Conservation (phyloP, 2,113 vertebrate genomes). For the Romanogobio albipinnatus region DNA sequence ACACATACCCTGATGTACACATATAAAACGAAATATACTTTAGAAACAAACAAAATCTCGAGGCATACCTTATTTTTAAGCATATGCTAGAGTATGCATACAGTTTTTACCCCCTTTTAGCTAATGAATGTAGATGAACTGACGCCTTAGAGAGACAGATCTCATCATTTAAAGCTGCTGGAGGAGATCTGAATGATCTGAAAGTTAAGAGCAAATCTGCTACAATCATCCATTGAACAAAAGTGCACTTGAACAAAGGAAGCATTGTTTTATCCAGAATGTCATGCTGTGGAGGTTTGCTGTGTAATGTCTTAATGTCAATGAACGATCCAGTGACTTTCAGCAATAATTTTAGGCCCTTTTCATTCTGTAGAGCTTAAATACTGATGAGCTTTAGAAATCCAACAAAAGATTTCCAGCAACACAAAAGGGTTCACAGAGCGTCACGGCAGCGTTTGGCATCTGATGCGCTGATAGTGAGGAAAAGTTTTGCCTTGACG, state of each 20-base stretch:
- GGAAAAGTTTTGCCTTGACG: background rate
- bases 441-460: background rate
- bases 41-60: background rate
- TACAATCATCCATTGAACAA: slow-evolving; percentile 14
- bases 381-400: background rate
- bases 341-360: slow-evolving; percentile 21
- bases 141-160: slow-evolving; percentile 15
- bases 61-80: background rate
- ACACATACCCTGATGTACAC: background rate
- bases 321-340: background rate
- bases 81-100: background rate
- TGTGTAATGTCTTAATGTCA: slow-evolving; percentile 3
- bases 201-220: slow-evolving; percentile 4
- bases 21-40: background rate
- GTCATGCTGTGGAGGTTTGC: background rate
- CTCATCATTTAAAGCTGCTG: slow-evolving; percentile 21
- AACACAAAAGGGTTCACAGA: background rate
- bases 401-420: background rate
- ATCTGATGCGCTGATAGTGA: no score
- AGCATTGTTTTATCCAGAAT: slow-evolving; percentile 16
- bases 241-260: slow-evolving; percentile 35
- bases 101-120: background rate
- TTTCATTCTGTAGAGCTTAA: slow-evolving; percentile 7
- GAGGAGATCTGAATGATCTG: slow-evolving; percentile 20
- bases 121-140: slow-evolving; percentile 22